These are phyloP conservation scores for Nemurella pictetii DNA, from an alignment of 2,888 invertebrate genomes.

Conservation along the genomic window DNA sequence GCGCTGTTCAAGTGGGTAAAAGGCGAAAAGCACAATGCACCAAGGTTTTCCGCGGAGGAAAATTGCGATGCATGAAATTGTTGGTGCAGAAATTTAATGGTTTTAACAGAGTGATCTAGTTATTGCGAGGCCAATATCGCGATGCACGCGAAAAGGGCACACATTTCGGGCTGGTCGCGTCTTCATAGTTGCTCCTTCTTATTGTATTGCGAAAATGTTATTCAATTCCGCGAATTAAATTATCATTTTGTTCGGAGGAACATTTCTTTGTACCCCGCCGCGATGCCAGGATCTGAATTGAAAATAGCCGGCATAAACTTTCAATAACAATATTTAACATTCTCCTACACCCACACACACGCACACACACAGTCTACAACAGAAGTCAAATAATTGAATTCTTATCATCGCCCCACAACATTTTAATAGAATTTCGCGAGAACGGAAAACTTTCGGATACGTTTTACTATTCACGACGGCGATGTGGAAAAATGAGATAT, in stretches of 20 bases:
- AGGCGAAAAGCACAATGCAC: neutral
- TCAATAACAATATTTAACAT: neutral
- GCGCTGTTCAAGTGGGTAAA: neutral
- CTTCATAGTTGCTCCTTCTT: neutral
- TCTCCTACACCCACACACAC: neutral
- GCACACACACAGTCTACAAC: neutral
- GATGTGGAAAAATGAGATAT: neutral
- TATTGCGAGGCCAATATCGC: neutral
- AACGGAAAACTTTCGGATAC: neutral
- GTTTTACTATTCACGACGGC: neutral
- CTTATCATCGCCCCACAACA: neutral
- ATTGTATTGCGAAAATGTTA: neutral
- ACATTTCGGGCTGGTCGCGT: neutral
- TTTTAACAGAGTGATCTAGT: neutral
- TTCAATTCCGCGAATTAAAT: neutral
- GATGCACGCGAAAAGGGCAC: neutral
- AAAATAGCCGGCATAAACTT: neutral
- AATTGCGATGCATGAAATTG: neutral
- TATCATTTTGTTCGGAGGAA: neutral
- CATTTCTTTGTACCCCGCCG: neutral
- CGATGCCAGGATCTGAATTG: neutral
- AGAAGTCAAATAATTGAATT: neutral
- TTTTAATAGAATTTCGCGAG: neutral
- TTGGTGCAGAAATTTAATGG: neutral
- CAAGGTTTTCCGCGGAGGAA: neutral